A percentile compares a stretch with the other conserved stretches of the same genome.
Conservation (phyloP, 1,140 invertebrate genomes). For the Pseudomyrmex flavicornis region DNA sequence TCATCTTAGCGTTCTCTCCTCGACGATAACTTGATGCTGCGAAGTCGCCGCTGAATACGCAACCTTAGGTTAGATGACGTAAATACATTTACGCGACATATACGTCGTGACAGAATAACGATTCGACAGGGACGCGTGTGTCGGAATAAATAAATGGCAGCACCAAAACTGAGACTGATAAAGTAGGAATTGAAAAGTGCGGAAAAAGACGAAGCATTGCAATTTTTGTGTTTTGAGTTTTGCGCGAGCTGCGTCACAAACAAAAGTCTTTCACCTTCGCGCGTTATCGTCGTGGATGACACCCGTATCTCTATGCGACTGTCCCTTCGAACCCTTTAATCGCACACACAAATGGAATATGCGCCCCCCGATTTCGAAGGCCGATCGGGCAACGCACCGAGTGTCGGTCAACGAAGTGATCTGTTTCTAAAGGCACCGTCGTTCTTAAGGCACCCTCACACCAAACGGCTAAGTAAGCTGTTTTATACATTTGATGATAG, state of each 20-base stretch:
- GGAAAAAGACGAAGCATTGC: constrained; percentile 32
- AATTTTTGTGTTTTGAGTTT: constrained; percentile 10
- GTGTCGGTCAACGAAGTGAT: constrained; percentile 71
- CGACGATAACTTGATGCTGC: constrained; percentile 36
- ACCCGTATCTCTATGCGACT: not conserved
- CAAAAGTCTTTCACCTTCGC: constrained; percentile 35
- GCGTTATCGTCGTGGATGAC: constrained; percentile 11
- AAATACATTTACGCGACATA: constrained; percentile 54
- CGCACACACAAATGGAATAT: constrained; percentile 54
- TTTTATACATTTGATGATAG: too few species aligned
- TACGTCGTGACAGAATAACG: constrained; percentile 46
- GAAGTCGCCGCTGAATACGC: constrained; percentile 26
- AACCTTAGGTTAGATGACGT: constrained; percentile 7
- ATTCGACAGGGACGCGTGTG: constrained; percentile 38
- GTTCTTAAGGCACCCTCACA: constrained; percentile 52
- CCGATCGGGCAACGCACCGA: constrained; percentile 77
- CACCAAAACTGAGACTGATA: constrained; percentile 8
- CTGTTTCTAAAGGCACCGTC: constrained; percentile 63
- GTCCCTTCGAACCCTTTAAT: constrained; percentile 60
- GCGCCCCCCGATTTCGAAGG: constrained; percentile 79
- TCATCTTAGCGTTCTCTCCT: not conserved
- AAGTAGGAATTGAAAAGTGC: constrained; percentile 41
- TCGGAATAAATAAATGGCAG: constrained; percentile 56
- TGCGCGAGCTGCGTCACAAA: not conserved
- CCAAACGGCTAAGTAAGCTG: not conserved